Evolutionary conservation across 2,113 vertebrate species (phyloP).

Genomic region (Perognathus longimembris): DNA sequence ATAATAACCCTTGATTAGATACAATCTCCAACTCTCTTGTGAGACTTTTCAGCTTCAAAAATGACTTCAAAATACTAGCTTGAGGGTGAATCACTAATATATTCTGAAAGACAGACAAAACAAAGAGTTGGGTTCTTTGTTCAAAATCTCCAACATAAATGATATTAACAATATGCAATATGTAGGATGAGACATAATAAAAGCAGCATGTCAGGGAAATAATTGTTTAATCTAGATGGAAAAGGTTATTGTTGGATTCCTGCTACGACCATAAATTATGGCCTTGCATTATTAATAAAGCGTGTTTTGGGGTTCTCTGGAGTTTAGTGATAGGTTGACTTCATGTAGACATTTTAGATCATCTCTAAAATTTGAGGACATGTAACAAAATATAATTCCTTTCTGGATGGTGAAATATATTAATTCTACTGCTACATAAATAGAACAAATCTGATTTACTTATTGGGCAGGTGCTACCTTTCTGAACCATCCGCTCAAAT

Average conservation of each 20-base stretch:
- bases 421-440: slow-evolving; percentile 51
- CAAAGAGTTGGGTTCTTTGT: slow-evolving; percentile 36
- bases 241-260: background rate
- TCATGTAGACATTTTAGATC: background rate
- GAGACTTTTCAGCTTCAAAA: slow-evolving; percentile 16
- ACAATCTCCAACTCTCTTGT: background rate
- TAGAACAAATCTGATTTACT: slow-evolving; percentile 55
- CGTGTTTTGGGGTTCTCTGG: background rate
- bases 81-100: background rate
- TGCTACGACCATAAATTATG: background rate
- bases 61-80: background rate
- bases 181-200: background rate
- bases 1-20: background rate
- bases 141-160: slow-evolving; percentile 29
- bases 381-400: slow-evolving; percentile 35
- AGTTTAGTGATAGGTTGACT: slow-evolving; percentile 23
- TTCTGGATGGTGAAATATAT: slow-evolving; percentile 12
- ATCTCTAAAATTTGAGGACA: slow-evolving; percentile 39
- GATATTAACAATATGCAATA: background rate
- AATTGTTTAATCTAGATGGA: background rate
- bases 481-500: slow-evolving; percentile 51
- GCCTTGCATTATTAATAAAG: background rate
- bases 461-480: slow-evolving; percentile 45
- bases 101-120: slow-evolving; percentile 39
- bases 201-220: slow-evolving; percentile 43